Percentiles rank a stretch among this genome's conserved stretches.
Evolutionary conservation across 2,888 invertebrate species (phyloP).

Genomic region (Macropis europaea): DNA sequence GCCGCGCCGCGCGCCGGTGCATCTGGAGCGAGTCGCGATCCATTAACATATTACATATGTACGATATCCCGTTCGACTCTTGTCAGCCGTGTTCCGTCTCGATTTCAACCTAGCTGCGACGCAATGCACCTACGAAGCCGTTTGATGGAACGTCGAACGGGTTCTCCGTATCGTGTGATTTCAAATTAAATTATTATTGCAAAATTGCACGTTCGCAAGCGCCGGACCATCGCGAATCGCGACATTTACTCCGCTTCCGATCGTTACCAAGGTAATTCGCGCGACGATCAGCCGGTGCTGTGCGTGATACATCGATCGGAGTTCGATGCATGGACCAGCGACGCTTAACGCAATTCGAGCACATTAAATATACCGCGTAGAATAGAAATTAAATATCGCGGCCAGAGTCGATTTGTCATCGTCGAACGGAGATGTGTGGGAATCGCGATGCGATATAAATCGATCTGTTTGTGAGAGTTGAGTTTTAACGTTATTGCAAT

Average conservation of each 20-base stretch:
- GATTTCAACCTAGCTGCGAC: background rate
- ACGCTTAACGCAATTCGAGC: constrained; percentile 48
- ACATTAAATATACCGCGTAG: no score
- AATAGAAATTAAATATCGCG: constrained; percentile 47
- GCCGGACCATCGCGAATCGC: constrained; percentile 3
- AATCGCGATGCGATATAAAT: no score
- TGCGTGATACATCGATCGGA: constrained; percentile 67
- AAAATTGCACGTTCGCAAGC: constrained; percentile 21
- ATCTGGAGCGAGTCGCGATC: background rate
- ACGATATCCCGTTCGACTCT: no score
- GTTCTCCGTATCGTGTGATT: background rate
- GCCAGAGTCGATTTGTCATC: constrained; percentile 33
- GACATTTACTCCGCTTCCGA: constrained; percentile 15
- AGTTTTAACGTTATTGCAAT: background rate
- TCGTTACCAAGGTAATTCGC: constrained; percentile 59
- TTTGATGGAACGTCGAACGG: no score
- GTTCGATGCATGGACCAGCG: constrained; percentile 48
- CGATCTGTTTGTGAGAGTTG: background rate
- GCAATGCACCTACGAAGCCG: no score
- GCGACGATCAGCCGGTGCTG: constrained; percentile 60
- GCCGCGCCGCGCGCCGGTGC: no score
- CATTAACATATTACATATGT: constrained; percentile 8
- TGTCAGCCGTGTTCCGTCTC: background rate
- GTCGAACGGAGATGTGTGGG: no score
- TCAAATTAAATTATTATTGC: constrained; percentile 28